phyloP scores from a whole-genome alignment of 2,113 vertebrate species.

The Lanius collurio region DNA sequence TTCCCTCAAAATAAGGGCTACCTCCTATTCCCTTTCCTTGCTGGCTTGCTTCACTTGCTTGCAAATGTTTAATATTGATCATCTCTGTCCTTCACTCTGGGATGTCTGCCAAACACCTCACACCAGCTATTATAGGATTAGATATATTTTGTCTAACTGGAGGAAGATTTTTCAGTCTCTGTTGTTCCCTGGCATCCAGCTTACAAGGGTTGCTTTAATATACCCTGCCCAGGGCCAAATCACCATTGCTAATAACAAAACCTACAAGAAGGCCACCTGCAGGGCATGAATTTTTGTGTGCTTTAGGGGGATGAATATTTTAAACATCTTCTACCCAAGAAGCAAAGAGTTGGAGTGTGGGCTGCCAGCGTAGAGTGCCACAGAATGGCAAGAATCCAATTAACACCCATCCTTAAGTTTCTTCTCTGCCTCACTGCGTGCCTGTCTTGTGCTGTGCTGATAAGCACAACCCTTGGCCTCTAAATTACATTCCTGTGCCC shows the following conservation, averaged over 20 bases:
- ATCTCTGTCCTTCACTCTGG: constrained; percentile 30
- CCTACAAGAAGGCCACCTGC: constrained; percentile 16
- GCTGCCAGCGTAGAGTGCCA: background rate
- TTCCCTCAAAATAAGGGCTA: background rate
- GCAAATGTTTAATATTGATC: constrained; percentile 42
- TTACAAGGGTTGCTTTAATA: constrained; percentile 49
- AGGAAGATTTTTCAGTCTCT: constrained; percentile 42
- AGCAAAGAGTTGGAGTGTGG: background rate
- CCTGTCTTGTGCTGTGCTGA: background rate
- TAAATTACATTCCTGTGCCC: background rate
- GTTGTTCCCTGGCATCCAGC: constrained; percentile 24
- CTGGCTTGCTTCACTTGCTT: constrained; percentile 22
- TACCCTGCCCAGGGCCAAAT: constrained; percentile 10
- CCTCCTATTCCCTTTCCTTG: background rate
- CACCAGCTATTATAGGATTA: constrained; percentile 48
- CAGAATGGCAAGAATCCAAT: background rate
- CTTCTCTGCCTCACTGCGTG: background rate
- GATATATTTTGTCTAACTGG: constrained; percentile 44
- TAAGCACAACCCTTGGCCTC: background rate
- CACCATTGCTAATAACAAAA: constrained; percentile 29
- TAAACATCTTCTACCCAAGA: background rate
- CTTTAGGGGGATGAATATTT: background rate
- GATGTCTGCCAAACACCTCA: constrained; percentile 38
- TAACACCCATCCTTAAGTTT: background rate
- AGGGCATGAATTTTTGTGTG: background rate